Evolutionary conservation across 2,888 invertebrate species (phyloP), one percentile per base, ranked within the genome.

Genomic region (Toxonevra muliebris): DNA sequence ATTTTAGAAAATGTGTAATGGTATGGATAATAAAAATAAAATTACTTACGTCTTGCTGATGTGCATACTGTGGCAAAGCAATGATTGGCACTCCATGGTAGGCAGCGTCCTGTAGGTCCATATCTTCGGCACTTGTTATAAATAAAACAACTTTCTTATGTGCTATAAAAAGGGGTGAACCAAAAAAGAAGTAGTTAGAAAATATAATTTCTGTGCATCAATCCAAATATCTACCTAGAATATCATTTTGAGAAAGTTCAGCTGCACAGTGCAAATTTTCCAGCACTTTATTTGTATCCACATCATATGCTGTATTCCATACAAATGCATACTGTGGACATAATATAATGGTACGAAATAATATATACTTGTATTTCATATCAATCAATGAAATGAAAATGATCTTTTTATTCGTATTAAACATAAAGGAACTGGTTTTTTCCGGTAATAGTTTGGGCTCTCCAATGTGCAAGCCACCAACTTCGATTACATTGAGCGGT

Each of bases 381-480:
- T 80, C 80, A 1, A 80, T 83, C 40, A 86, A 69, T 10, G 82
- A 80, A 15, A 86, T 79, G 15, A 79, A 76, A 48, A 86, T 73
- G 42, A 80, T 74, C 0, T 85, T 85, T 20, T 83, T 76, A 8
- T 70, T 66, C 5, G 77, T 77, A n/a, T 74, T 73, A 1, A 79
- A 71, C 2, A 82, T 67, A 62, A 82, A 85, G 0, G 71, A 60
- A 42, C 78, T 69, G 1, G 83, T 15, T 20, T 79, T 76, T 0
- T 66, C 43, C 0, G 82, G 77, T 58, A 85, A 55, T 4, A 76
- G 73, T 13, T 75, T 68, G 4, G 79, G 68, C 4, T 80, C 74
- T 30, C 7, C 30, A 30, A 85, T 80, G 50, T 85, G 85, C 58
- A 84, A 65, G 0, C 85, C 85, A 11, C 80, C 85, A 3, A 85